These are phyloP conservation scores for Oostethus manadensis DNA, from an alignment of 2,113 vertebrate species.

Conservation along the genomic window DNA sequence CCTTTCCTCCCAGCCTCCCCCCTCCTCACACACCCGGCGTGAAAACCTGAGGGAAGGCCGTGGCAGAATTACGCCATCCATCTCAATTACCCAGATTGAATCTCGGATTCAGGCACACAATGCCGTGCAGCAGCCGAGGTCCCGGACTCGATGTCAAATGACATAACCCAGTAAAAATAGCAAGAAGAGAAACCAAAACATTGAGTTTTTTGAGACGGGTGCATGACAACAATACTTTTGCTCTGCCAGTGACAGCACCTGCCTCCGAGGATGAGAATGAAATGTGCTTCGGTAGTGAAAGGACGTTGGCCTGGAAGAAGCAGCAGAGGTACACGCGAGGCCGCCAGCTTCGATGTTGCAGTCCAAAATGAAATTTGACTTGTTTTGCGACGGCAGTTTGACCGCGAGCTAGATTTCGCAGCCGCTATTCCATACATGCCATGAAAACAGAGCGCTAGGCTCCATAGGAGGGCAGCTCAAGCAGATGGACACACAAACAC, in stretches of 20 bases:
- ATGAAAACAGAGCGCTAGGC: too few species aligned
- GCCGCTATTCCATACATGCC: too few species aligned
- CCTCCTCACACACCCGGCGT: neutral
- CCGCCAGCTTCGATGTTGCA: neutral
- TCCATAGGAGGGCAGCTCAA: too few species aligned
- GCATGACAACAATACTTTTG: conserved; percentile 30
- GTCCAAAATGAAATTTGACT: neutral
- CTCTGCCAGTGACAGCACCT: neutral
- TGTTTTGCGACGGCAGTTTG: neutral
- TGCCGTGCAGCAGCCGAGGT: conserved; percentile 32
- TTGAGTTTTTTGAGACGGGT: conserved; percentile 17
- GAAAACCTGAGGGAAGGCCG: conserved; percentile 39
- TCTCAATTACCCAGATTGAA: conserved; percentile 61
- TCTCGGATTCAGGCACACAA: conserved; percentile 44
- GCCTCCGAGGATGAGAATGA: conserved; percentile 3
- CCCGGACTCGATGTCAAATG: conserved; percentile 48
- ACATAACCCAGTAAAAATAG: conserved; percentile 45
- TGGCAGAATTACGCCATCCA: conserved; percentile 57
- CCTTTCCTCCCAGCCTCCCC: conserved; percentile 9
- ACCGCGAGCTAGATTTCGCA: neutral
- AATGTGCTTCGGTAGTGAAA: neutral
- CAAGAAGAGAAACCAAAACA: conserved; percentile 37
- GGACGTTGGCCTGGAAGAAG: neutral
- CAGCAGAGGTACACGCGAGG: neutral
- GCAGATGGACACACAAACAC: too few species aligned